These are phyloP conservation scores for Labrus mixtus DNA, from an alignment of 2,113 vertebrate genomes.

Conservation along the genomic window DNA sequence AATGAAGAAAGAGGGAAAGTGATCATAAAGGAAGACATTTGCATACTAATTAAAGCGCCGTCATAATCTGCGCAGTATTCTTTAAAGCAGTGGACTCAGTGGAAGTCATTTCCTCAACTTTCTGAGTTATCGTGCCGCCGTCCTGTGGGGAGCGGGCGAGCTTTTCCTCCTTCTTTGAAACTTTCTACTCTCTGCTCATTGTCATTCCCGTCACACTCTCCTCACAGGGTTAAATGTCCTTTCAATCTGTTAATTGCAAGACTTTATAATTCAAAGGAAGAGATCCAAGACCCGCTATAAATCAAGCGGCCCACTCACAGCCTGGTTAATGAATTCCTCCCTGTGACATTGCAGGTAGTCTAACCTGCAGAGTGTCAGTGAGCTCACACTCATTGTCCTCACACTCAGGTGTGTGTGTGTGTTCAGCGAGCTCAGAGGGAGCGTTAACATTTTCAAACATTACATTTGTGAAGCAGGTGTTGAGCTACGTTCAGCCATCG, in stretches of 20 bases:
- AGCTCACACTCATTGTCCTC: neutral
- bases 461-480: constrained; percentile 6
- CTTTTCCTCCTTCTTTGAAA: constrained; percentile 34
- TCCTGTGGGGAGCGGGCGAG: constrained; percentile 31
- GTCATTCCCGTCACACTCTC: constrained; percentile 38
- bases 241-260: constrained; percentile 76
- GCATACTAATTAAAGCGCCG: constrained; percentile 83
- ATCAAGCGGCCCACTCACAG: constrained; percentile 48
- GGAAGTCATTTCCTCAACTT: constrained; percentile 66
- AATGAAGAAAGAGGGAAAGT: constrained; percentile 70
- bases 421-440: neutral
- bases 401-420: constrained; percentile 8
- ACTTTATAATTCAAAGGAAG: constrained; percentile 67
- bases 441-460: neutral
- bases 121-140: constrained; percentile 60
- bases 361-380: neutral
- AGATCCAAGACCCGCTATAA: constrained; percentile 59
- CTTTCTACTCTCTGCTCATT: constrained; percentile 43
- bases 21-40: constrained; percentile 84
- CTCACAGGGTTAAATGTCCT: constrained; percentile 59
- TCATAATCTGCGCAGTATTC: constrained; percentile 70
- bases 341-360: constrained; percentile 57
- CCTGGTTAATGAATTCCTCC: constrained; percentile 70
- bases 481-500: constrained; percentile 5
- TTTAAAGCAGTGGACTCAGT: constrained; percentile 72